Percentiles rank a stretch among this genome's conserved stretches.
phyloP scores from a whole-genome alignment of 2,888 invertebrate genomes.

The Hartigia nigra region DNA sequence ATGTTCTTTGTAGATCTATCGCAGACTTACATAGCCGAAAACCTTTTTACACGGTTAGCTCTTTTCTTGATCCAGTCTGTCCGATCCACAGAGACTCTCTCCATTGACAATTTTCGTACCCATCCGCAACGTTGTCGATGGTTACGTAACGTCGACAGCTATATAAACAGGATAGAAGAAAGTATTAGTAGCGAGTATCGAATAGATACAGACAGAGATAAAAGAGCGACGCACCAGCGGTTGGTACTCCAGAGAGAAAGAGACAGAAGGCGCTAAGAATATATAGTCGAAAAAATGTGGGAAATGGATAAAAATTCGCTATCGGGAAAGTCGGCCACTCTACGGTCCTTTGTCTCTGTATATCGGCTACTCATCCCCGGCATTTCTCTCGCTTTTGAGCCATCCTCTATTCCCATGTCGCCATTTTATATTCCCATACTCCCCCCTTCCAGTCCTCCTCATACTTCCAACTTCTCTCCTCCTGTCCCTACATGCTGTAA shows the following conservation, averaged over 20 bases:
- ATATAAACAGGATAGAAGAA: not conserved
- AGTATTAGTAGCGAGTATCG: slow-evolving; percentile 24
- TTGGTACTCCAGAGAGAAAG: slow-evolving; percentile 4
- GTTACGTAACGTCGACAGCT: not conserved
- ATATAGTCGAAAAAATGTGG: slow-evolving; percentile 26
- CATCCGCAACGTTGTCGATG: not conserved
- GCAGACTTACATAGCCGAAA: too few relatives aligned
- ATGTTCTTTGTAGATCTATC: too few relatives aligned
- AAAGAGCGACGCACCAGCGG: slow-evolving; percentile 19
- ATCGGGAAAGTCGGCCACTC: slow-evolving; percentile 61
- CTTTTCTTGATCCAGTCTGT: not conserved
- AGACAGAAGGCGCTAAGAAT: slow-evolving; percentile 29
- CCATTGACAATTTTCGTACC: not conserved
- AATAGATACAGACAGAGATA: slow-evolving; percentile 43
- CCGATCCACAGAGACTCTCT: not conserved
- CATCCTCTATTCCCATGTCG: slow-evolving; percentile 9
- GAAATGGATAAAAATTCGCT: slow-evolving; percentile 56
- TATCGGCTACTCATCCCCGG: slow-evolving; percentile 4
- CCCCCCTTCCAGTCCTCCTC: not conserved
- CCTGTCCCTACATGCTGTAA: not conserved
- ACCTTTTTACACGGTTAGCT: too few relatives aligned
- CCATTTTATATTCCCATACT: slow-evolving; percentile 2
- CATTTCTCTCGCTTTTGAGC: not conserved
- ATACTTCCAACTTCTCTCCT: slow-evolving; percentile 1
- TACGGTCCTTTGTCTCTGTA: slow-evolving; percentile 22